Base-by-base conservation (phyloP, 1,140 invertebrate genomes). In the Cheumatopsyche charites region DNA sequence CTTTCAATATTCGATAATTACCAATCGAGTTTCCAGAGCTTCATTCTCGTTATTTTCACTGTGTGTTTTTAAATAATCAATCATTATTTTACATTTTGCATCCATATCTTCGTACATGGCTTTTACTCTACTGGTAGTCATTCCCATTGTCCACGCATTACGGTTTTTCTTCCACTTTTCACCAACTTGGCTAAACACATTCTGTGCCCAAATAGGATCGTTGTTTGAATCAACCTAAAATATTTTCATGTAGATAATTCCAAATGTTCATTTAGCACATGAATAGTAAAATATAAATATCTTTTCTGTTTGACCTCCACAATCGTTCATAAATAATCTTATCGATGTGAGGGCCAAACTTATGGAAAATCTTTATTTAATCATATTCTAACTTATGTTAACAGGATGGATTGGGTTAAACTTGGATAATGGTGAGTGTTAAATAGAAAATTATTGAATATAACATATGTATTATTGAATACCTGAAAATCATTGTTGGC, bases 91-190 rank as follows among this genome's bases (percentile, higher is more conserved):
- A 15, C 42, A 43, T 36, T 61, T 69, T 5, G 52, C 29, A 9
- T 55, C 36, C 36, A 76, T 73, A 25, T 58, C 7, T 3, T 41
- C 43, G 45, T 58, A 65, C 55, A 76, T 68, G 2, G 26, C 36
- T 62, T 71, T 73, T 6, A 76, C 36, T 42, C 62, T 67, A 63
- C 43, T 66, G 1, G 55, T 36, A 3, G 74, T 76, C 58, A 76
- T 45, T 2, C 66, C 43, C 12, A 9, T 23, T 13, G 72, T 68
- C 74, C 71, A 73, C 12, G 62, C 72, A 41, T 36, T 26, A 0
- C 74, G 43, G 12, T 29, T 42, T 21, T 21, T 69, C 62, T 87
- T 86, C 88, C 88, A 90, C 65, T 78, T 78, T 11, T 83, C 78
- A 13, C 81, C 85, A 26, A 76, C 77, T 6, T 81, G 72, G 19